Evolutionary conservation across 2,797 vertebrate species (phyloP).

Genomic region (Squalus acanthias): DNA sequence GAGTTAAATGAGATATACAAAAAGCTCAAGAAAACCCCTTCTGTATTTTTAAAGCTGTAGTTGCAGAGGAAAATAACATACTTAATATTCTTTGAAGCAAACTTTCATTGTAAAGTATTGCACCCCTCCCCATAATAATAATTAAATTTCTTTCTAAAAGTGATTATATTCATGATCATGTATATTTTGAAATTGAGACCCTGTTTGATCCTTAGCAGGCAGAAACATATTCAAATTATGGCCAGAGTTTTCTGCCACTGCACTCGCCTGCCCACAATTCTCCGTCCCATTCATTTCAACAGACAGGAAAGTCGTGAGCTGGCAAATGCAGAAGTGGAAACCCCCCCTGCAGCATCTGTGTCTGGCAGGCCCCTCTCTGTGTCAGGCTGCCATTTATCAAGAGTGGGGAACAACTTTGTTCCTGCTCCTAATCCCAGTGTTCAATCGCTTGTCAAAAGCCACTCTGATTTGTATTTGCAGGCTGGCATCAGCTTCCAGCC

Average conservation of each 20-base stretch:
- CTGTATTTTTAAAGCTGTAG: background rate
- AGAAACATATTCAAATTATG: background rate
- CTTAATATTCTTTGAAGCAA: background rate
- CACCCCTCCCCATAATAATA: background rate
- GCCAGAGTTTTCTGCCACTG: background rate
- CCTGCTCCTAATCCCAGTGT: background rate
- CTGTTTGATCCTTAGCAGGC: background rate
- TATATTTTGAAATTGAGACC: background rate
- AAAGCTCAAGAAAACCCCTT: background rate
- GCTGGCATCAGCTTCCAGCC: background rate
- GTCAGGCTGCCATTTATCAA: background rate
- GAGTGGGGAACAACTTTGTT: background rate
- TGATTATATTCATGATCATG: background rate
- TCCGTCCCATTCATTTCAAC: background rate
- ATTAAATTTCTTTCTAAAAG: background rate
- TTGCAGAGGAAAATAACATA: background rate
- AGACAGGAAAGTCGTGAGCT: background rate
- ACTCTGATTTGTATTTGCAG: background rate
- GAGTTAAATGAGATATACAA: background rate
- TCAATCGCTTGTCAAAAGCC: background rate
- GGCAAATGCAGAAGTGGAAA: slow-evolving; percentile 12
- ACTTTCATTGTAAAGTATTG: background rate
- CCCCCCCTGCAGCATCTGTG: too few species aligned
- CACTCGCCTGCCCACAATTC: background rate
- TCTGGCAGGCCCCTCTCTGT: background rate